Base-by-base conservation (phyloP, 1,140 invertebrate genomes). In the Solen grandis region DNA sequence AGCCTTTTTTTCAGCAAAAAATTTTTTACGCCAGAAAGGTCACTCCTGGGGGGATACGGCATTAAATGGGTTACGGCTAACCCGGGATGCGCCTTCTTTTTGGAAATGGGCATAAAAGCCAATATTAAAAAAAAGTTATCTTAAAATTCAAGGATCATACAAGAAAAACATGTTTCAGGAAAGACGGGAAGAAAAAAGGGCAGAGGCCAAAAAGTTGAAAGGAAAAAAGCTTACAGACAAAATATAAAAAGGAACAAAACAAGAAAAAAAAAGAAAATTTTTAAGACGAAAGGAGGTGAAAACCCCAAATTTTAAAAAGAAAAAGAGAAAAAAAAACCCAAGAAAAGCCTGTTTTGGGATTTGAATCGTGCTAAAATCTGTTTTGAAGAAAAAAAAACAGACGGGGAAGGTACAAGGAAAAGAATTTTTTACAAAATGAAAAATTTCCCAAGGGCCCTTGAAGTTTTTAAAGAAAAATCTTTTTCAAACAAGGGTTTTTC, bases 61-160 rank as follows among this genome's bases (percentile, higher is more conserved):
- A 27, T 5, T 81, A 25, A 85, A 84, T 84, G 83, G 83, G 4
- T 57, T 75, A 25, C 55, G 80, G 65, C 22, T 79, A 2, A 60
- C 60, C 2, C 33, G 60, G 41, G 83, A 82, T 82, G 54, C 38
- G 80, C 19, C 66, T 62, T 25, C 55, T 68, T 25, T 38, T 4
- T 25, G 14, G 41, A 14, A 50, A n/a, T 33, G 65, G 27, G 29
- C 27, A 36, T 22, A 46, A 68, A 50, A n/a, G 46, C n/a, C 8
- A 22, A 14, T 36, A 50, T 27, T 16, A 27, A 52, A 36, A 27
- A 5, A 68, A 46, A 13, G 38, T 16, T 16, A 25, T 33, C 14
- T n/a, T 38, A 38, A 33, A 73, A 31, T 19, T 25, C 5, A 73
- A 1, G 16, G 46, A 19, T 19, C 36, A 16, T 41, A 59, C 27